These are phyloP conservation scores for Desmophyllum pertusum DNA, from an alignment of 92 coral and sea anemone genomes.

Conservation along the genomic window DNA sequence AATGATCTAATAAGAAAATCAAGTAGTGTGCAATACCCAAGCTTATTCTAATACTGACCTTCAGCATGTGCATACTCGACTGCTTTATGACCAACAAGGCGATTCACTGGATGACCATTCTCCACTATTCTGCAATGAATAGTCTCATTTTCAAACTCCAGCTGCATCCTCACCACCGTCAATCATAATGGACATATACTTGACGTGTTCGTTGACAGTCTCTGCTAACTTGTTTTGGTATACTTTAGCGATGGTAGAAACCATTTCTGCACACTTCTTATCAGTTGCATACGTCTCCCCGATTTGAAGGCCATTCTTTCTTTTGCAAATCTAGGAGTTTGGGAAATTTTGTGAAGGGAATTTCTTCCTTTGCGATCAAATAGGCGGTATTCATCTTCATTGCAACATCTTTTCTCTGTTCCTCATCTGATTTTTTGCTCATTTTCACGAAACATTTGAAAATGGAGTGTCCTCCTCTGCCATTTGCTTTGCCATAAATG, in stretches of 20 bases:
- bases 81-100: conserved; percentile 56
- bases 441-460: conserved; percentile 38
- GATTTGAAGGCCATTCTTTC: conserved; percentile 39
- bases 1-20: not conserved
- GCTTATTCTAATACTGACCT: conserved; percentile 25
- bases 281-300: conserved; percentile 32
- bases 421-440: conserved; percentile 30
- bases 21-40: too few relatives aligned
- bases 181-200: conserved; percentile 43
- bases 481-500: conserved; percentile 28
- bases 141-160: conserved; percentile 50
- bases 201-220: conserved; percentile 34
- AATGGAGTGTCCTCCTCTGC: conserved; percentile 37
- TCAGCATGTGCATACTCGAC: conserved; percentile 51
- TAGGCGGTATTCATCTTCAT: conserved; percentile 40
- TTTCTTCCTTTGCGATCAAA: conserved; percentile 49
- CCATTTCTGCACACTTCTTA: conserved; percentile 40
- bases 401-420: conserved; percentile 34
- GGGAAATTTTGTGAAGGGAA: conserved; percentile 35
- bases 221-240: conserved; percentile 37
- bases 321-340: conserved; percentile 39
- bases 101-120: conserved; percentile 56
- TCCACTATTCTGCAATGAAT: conserved; percentile 47
- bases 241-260: conserved; percentile 26
- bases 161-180: conserved; percentile 46